Evolutionary conservation across 1,140 invertebrate genomes (phyloP).

Genomic region (Hycleus cichorii): DNA sequence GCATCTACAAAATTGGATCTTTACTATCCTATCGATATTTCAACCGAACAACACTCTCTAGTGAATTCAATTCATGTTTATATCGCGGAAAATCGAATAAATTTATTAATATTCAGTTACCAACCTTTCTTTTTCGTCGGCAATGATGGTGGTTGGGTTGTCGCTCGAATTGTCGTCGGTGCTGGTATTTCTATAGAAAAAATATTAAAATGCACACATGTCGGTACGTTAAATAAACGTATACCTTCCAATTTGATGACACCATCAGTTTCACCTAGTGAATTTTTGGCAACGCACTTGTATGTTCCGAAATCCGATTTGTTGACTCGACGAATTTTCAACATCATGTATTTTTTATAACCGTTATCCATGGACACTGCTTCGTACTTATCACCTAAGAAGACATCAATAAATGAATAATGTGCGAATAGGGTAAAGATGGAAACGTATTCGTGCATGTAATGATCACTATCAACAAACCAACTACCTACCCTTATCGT

Average conservation of each 20-base stretch:
- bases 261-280: slow-evolving; percentile 74
- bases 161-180: slow-evolving; percentile 35
- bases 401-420: background rate
- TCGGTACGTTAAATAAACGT: slow-evolving; percentile 17
- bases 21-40: no score
- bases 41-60: no score
- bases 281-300: slow-evolving; percentile 90
- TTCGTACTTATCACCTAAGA: slow-evolving; percentile 78
- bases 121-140: slow-evolving; percentile 37
- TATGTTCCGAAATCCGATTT: slow-evolving; percentile 78
- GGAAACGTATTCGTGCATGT: no score
- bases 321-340: slow-evolving; percentile 74
- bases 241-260: slow-evolving; percentile 88
- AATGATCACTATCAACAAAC: no score
- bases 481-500: no score
- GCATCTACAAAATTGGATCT: no score
- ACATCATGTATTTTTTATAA: slow-evolving; percentile 82
- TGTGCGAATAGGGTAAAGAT: no score
- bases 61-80: no score
- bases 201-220: background rate
- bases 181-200: slow-evolving; percentile 37
- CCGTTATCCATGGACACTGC: slow-evolving; percentile 68
- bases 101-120: background rate
- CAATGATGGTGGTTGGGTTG: slow-evolving; percentile 28
- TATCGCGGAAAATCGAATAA: no score